phyloP scores from a whole-genome alignment of 2,113 vertebrate species.

The Stigmatopora nigra region DNA sequence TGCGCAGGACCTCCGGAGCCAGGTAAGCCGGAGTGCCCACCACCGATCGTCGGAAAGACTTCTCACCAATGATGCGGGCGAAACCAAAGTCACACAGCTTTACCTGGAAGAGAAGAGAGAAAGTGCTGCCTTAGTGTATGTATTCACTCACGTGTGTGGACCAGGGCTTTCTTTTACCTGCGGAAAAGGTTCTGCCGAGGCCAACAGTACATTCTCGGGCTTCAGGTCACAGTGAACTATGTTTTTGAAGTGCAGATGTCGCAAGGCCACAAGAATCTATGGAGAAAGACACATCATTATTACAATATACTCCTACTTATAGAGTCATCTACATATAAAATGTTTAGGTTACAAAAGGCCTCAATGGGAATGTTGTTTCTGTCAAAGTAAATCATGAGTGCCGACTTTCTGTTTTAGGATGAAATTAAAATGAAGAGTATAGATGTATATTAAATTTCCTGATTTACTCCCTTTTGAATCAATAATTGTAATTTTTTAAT shows the following conservation, averaged over 20 bases:
- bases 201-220: conserved; percentile 95
- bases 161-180: conserved; percentile 68
- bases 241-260: conserved; percentile 98
- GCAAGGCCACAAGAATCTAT: conserved; percentile 94
- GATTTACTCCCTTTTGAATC: too few species aligned
- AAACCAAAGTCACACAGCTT: conserved; percentile 98
- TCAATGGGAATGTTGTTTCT: too few species aligned
- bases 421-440: too few species aligned
- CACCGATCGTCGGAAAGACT: conserved; percentile 92
- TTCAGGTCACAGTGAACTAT: conserved; percentile 99
- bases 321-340: too few species aligned
- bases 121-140: not conserved
- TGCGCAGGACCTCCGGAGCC: conserved; percentile 91
- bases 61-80: conserved; percentile 95
- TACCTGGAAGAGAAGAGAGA: conserved; percentile 69
- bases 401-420: too few species aligned
- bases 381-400: too few species aligned
- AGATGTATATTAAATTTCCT: too few species aligned
- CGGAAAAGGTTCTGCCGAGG: conserved; percentile 94
- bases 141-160: too few species aligned
- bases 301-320: too few species aligned
- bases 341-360: too few species aligned
- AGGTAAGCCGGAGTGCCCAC: conserved; percentile 95
- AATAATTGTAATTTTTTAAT: too few species aligned
- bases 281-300: conserved; percentile 16